Evolutionary conservation across 2,888 invertebrate species (phyloP).

Genomic region (Schrankia costaestrigalis): DNA sequence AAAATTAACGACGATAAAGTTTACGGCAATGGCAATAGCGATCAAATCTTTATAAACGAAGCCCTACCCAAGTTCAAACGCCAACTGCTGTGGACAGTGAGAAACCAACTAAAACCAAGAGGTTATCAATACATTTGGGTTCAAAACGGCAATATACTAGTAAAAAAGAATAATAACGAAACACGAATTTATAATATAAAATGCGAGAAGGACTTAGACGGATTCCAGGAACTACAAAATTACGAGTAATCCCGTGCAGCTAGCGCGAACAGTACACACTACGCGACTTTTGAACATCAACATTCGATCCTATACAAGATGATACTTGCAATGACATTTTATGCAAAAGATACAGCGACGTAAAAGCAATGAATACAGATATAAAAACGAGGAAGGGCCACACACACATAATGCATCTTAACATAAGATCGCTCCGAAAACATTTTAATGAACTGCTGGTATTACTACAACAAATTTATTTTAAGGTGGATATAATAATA

Average conservation of each 20-base stretch:
- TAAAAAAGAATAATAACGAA: constrained; percentile 11
- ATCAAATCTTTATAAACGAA: constrained; percentile 4
- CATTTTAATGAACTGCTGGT: constrained; percentile 3
- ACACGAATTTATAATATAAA: constrained; percentile 10
- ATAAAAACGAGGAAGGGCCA: not conserved
- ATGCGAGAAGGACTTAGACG: constrained; percentile 1
- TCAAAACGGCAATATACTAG: constrained; percentile 10
- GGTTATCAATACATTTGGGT: constrained; percentile 12
- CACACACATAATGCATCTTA: constrained; percentile 1
- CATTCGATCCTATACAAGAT: constrained; percentile 1
- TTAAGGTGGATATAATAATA: constrained; percentile 1
- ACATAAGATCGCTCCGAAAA: constrained; percentile 4
- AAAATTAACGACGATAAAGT: constrained; percentile 2
- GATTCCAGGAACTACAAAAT: not conserved
- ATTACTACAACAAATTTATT: not conserved
- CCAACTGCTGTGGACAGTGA: constrained; percentile 1
- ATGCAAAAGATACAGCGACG: not conserved
- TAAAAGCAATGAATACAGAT: constrained; percentile 1
- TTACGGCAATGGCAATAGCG: not conserved
- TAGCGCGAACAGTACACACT: constrained; percentile 1
- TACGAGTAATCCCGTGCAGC: not conserved
- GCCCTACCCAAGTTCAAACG: constrained; percentile 1
- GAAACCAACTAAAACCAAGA: constrained; percentile 3
- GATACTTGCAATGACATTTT: not conserved
- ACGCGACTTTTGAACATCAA: constrained; percentile 1